Conservation (phyloP, 2,113 vertebrate species). For the Podarcis muralis region DNA sequence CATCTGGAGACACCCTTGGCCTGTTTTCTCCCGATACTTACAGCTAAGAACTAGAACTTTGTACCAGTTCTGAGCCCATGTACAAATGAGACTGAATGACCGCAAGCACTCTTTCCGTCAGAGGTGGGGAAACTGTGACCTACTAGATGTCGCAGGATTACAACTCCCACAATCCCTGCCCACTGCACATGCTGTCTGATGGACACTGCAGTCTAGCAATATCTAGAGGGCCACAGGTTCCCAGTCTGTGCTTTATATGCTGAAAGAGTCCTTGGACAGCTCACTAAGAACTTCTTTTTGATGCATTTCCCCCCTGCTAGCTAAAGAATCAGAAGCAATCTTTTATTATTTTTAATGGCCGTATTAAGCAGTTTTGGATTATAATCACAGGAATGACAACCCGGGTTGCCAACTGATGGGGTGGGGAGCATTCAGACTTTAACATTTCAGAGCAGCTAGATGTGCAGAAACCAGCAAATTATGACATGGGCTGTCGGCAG, state of each 20-base stretch:
- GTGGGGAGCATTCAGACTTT: not conserved
- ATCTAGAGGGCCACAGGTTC: too few relatives aligned
- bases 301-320: conserved; percentile 58
- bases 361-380: conserved; percentile 49
- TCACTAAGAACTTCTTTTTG: conserved; percentile 67
- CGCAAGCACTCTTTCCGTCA: conserved; percentile 54
- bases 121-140: too few relatives aligned
- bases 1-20: not conserved
- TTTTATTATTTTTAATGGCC: conserved; percentile 41
- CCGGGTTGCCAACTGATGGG: not conserved
- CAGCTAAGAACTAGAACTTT: conserved; percentile 61
- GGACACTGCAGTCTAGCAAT: too few relatives aligned
- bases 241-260: conserved; percentile 12
- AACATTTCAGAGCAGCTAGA: not conserved
- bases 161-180: too few relatives aligned
- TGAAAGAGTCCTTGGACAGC: conserved; percentile 57
- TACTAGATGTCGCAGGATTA: too few relatives aligned
- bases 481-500: not conserved
- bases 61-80: conserved; percentile 62
- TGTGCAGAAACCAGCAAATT: not conserved
- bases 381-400: conserved; percentile 46
- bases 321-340: conserved; percentile 65
- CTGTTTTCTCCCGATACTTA: conserved; percentile 66
- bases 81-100: conserved; percentile 63
- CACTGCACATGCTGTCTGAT: too few relatives aligned